phyloP scores from a whole-genome alignment of 2,888 invertebrate species.

The Lepidocyrtinus sp. region DNA sequence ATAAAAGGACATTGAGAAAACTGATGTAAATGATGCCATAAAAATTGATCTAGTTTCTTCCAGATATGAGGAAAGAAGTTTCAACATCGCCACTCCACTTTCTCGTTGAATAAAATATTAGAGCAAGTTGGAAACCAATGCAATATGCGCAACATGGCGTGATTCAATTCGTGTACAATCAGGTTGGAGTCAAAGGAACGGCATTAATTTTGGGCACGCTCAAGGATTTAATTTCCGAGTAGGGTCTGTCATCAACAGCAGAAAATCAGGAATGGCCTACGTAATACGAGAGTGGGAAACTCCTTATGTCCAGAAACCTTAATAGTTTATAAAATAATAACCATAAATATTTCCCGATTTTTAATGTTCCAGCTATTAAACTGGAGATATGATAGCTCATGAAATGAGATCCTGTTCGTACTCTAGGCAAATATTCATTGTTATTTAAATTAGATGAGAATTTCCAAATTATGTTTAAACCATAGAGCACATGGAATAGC shows the following conservation, averaged over 20 bases:
- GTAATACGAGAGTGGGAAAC: background rate
- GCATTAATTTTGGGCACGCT: background rate
- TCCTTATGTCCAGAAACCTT: background rate
- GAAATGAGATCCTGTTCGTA: background rate
- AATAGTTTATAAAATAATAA: background rate
- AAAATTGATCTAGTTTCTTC: background rate
- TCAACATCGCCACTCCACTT: background rate
- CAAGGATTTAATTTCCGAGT: slow-evolving; percentile 52
- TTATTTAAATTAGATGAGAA: slow-evolving; percentile 50
- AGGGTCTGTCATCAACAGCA: slow-evolving; percentile 40
- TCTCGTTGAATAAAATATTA: background rate
- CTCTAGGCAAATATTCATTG: slow-evolving; percentile 19
- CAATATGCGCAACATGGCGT: too few species aligned
- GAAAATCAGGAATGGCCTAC: background rate
- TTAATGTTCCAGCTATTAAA: background rate
- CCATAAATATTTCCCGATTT: background rate
- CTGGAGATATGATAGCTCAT: background rate
- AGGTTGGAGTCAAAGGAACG: background rate
- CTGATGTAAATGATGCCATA: background rate
- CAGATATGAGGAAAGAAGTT: background rate
- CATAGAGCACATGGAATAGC: background rate
- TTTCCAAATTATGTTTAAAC: slow-evolving; percentile 35
- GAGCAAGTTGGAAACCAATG: background rate
- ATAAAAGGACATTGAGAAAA: background rate
- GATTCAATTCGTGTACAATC: background rate